phyloP scores from a whole-genome alignment of 2,113 vertebrate genomes.

The Tympanuchus pallidicinctus region DNA sequence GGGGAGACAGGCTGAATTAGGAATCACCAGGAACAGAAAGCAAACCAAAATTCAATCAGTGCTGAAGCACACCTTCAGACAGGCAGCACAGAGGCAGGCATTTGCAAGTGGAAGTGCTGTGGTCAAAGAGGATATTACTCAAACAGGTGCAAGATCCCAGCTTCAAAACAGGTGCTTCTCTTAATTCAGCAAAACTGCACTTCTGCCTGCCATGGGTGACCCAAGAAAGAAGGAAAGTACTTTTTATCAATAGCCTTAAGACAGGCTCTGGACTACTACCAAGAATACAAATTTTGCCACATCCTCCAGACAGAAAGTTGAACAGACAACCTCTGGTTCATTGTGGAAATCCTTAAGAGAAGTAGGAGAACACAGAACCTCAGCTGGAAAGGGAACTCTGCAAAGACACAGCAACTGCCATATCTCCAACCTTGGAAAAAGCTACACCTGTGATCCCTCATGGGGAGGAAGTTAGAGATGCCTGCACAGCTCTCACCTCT shows the following conservation, averaged over 20 bases:
- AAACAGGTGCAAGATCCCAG: background rate
- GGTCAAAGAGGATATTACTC: background rate
- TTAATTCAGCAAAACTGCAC: background rate
- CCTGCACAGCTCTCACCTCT: background rate
- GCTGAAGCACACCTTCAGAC: rapidly evolving
- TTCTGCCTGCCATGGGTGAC: background rate
- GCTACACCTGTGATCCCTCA: background rate
- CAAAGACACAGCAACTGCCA: background rate
- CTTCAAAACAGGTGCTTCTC: background rate
- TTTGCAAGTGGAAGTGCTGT: background rate
- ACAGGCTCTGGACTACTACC: background rate
- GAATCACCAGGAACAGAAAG: background rate
- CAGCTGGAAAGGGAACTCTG: background rate
- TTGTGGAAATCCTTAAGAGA: background rate
- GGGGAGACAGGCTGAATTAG: background rate
- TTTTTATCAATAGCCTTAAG: background rate
- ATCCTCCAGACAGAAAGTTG: background rate
- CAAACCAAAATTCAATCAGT: background rate
- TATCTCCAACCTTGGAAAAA: background rate
- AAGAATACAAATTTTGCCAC: background rate
- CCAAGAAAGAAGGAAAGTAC: background rate
- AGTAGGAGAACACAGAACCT: background rate
- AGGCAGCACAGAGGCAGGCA: background rate
- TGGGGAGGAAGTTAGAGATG: background rate
- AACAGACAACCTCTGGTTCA: background rate